Evolutionary conservation across 2,113 vertebrate genomes (phyloP), one percentile per base, ranked within the genome.

Genomic region (Cebus imitator): DNA sequence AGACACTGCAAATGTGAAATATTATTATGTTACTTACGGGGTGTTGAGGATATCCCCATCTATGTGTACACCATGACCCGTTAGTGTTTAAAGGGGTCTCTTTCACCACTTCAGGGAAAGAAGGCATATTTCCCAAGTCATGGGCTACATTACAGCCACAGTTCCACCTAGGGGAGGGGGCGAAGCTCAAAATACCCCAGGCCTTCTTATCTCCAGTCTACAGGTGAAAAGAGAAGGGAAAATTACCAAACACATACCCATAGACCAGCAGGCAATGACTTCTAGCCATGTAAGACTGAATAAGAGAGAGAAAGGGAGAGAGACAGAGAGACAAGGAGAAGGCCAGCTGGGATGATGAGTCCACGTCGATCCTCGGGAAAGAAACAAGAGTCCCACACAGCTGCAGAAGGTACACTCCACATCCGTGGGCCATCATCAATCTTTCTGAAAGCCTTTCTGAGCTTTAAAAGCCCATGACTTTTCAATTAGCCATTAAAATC

Each of bases 401-500:
- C 48, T 23, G 30, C 32, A 76, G 30, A 89, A 97, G 91, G 80
- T 57, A 82, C 91, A 83, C 23, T 37, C 48, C 23, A 72, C 68
- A 48, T 61, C 12, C 30, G 17, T 10, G 13, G 18, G 66, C 25
- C 18, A 64, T 30, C 85, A 64, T 91, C 45, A 48, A 61, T 94
- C 94, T 97, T 83, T 73, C 8, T 78, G 52, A 95, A 97, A 97
- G 79, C 52, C 66, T 97, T 79, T 86, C 90, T 61, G 66, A 95
- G 68, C 50, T 92, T 95, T 94, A 90, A 90, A 90, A 96, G 78
- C 66, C 78, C 91, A 57, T 90, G 92, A 64, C 81, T 90, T 97
- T 98, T 89, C 93, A 89, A 79, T 97, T 88, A 97, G 55, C 81
- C 78, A 48, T 92, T 85, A 78, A 86, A 84, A 88, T 83, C 85